phyloP scores from a whole-genome alignment of 2,888 invertebrate genomes.

The Leucania comma region DNA sequence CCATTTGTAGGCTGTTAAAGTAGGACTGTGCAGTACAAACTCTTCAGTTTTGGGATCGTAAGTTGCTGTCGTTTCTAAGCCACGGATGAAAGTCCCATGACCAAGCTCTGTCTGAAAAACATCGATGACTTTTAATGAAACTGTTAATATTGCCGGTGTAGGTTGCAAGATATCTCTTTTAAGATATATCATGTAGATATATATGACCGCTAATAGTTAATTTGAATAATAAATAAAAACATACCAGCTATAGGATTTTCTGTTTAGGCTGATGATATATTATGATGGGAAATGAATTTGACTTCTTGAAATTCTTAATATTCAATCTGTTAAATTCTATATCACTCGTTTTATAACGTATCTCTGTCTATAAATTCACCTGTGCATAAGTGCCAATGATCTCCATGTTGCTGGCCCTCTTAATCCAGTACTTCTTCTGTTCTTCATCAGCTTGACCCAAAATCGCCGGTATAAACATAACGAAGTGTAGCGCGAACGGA shows the following conservation, averaged over 20 bases:
- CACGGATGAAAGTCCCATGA: constrained; percentile 98
- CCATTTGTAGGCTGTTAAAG: constrained; percentile 97
- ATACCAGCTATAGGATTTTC: no score
- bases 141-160: no score
- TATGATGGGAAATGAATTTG: no score
- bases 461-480: constrained; percentile 97
- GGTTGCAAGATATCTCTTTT: no score
- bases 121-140: no score
- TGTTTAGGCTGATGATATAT: no score
- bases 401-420: constrained; percentile 94
- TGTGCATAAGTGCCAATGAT: constrained; percentile 98
- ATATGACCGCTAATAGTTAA: no score
- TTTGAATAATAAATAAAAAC: no score
- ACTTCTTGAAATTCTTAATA: neutral
- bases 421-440: constrained; percentile 96
- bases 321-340: neutral
- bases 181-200: no score
- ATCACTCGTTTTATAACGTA: neutral
- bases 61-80: constrained; percentile 97
- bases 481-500: constrained; percentile 94
- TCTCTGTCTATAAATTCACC: constrained; percentile 80
- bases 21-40: constrained; percentile 96
- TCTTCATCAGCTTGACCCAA: constrained; percentile 96
- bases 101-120: constrained; percentile 96
- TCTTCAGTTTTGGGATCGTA: constrained; percentile 96